phyloP scores from a whole-genome alignment of 2,888 invertebrate species.

The Cheilosia impressa region DNA sequence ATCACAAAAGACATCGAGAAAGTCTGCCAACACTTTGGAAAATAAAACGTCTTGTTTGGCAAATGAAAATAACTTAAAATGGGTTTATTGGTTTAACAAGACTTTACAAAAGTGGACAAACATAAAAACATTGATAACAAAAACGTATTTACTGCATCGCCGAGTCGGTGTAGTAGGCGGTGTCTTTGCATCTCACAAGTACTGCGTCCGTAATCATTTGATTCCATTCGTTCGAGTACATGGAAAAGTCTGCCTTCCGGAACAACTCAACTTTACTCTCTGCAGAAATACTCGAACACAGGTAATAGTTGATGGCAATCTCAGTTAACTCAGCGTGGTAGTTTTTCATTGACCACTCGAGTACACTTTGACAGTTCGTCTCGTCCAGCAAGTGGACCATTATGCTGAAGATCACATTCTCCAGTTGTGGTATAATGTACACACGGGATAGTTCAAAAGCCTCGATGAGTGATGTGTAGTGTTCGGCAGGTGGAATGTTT shows the following conservation, averaged over 20 bases:
- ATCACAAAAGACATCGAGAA: too few species aligned
- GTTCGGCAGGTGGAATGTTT: constrained; percentile 78
- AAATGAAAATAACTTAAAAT: constrained; percentile 19
- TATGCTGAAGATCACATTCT: constrained; percentile 79
- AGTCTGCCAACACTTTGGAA: too few species aligned
- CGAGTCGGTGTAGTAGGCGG: constrained; percentile 46
- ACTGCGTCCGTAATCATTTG: constrained; percentile 83
- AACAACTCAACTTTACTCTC: constrained; percentile 81
- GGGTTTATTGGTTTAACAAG: constrained; percentile 4
- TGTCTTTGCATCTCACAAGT: constrained; percentile 79
- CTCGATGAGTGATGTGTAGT: constrained; percentile 81
- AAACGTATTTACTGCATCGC: constrained; percentile 45
- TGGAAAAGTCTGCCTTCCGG: constrained; percentile 81
- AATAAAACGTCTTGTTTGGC: not conserved
- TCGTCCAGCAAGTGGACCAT: constrained; percentile 80
- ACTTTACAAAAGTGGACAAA: not conserved
- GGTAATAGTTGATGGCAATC: constrained; percentile 82
- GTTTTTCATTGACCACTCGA: constrained; percentile 83
- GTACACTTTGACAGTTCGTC: constrained; percentile 80
- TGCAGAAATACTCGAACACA: constrained; percentile 80
- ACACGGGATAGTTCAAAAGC: constrained; percentile 83
- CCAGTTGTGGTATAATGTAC: constrained; percentile 82
- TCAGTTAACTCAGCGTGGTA: constrained; percentile 82
- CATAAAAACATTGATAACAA: not conserved
- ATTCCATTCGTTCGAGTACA: constrained; percentile 82